Conservation (phyloP, 2,888 invertebrate species). For the Clunio marinus region DNA sequence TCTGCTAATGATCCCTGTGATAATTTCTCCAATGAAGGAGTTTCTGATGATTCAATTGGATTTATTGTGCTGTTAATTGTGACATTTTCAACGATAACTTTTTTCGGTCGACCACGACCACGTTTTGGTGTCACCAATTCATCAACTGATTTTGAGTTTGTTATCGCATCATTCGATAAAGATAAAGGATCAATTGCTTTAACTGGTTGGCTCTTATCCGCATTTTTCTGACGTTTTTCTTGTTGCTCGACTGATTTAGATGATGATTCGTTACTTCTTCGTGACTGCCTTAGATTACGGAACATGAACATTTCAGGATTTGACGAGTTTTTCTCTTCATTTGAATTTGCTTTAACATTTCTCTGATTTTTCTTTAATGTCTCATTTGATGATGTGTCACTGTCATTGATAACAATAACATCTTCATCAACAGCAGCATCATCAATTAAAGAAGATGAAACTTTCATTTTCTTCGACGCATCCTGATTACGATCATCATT, state of each 20-base stretch:
- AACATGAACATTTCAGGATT: slow-evolving; percentile 12
- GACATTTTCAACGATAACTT: slow-evolving; percentile 49
- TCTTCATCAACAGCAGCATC: slow-evolving; percentile 20
- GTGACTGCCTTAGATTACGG: slow-evolving; percentile 14
- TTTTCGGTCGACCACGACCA: slow-evolving; percentile 54
- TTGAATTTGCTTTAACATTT: background rate
- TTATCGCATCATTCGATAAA: slow-evolving; percentile 14
- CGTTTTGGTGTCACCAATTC: slow-evolving; percentile 45
- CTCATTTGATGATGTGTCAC: slow-evolving; percentile 29
- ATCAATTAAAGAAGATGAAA: too few species aligned
- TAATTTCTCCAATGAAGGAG: slow-evolving; percentile 5
- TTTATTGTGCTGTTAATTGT: slow-evolving; percentile 42
- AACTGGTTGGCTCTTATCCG: background rate
- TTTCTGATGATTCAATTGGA: slow-evolving; percentile 1
- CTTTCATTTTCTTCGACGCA: slow-evolving; percentile 7
- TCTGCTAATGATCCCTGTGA: slow-evolving; percentile 43
- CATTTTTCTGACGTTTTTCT: background rate
- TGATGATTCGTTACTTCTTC: background rate
- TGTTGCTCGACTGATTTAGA: background rate
- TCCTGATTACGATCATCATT: slow-evolving; percentile 6
- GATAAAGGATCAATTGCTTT: slow-evolving; percentile 29
- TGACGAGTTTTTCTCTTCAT: slow-evolving; percentile 28
- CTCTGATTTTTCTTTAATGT: slow-evolving; percentile 26
- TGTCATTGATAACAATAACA: slow-evolving; percentile 35
- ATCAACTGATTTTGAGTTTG: slow-evolving; percentile 41